These are phyloP conservation scores for Clupea harengus DNA, from an alignment of 2,113 vertebrate species.

Conservation along the genomic window DNA sequence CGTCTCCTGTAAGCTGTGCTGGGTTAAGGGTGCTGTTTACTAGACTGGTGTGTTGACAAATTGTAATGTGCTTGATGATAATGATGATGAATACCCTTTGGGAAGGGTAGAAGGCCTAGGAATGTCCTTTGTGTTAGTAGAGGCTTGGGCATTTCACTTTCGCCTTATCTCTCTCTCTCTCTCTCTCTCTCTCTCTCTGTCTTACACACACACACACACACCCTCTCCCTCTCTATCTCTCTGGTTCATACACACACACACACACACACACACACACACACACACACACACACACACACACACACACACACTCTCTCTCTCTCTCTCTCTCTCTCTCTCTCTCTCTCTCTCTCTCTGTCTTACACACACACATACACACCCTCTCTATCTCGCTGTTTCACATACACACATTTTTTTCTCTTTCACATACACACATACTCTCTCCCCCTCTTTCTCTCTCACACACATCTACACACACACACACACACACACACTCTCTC, in stretches of 20 bases:
- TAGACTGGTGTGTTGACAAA: constrained; percentile 52
- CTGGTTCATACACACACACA: background rate
- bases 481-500: background rate
- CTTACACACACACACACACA: background rate
- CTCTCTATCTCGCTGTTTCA: no score
- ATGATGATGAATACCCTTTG: constrained; percentile 52
- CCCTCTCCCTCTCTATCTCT: no score
- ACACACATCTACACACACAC: background rate
- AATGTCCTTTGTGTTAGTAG: constrained; percentile 42
- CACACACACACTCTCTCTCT: background rate
- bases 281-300: no score
- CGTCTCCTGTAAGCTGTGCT: constrained; percentile 47
- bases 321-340: background rate
- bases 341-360: background rate
- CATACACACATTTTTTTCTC: background rate
- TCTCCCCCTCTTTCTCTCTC: background rate
- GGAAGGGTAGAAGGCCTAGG: constrained; percentile 38
- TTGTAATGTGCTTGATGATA: constrained; percentile 26
- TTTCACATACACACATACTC: no score
- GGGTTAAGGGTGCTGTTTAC: constrained; percentile 49
- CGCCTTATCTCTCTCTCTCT: background rate
- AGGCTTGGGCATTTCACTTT: constrained; percentile 26
- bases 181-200: background rate
- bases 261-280: background rate
- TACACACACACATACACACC: background rate